A percentile compares a stretch with the other conserved stretches of the same genome.
These are phyloP conservation scores for Lipotes vexillifer DNA, from an alignment of 2,113 vertebrate genomes.

Conservation along the genomic window DNA sequence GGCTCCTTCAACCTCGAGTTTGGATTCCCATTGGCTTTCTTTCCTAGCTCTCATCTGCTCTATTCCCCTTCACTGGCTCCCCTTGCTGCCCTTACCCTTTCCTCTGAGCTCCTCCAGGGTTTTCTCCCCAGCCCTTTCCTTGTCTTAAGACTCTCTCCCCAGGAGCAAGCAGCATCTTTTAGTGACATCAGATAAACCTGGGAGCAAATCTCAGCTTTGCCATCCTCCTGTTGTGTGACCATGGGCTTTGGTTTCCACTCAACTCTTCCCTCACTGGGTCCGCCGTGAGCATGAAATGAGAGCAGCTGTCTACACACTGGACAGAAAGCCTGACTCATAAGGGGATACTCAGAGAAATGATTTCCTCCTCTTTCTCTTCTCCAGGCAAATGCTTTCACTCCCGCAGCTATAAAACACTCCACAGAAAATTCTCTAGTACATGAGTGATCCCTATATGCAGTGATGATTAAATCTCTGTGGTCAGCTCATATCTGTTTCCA, in stretches of 20 bases:
- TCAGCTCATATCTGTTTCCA: background rate
- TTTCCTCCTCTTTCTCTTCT: background rate
- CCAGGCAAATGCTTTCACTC: background rate
- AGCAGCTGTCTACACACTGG: background rate
- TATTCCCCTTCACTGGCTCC: background rate
- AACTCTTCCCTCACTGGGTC: background rate
- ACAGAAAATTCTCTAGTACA: background rate
- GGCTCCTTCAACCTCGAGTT: background rate
- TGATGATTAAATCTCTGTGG: background rate
- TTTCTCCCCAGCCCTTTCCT: background rate
- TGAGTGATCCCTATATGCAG: background rate
- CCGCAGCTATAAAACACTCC: background rate
- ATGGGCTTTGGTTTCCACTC: background rate
- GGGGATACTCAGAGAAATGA: background rate
- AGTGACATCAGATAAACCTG: background rate
- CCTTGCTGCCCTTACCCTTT: background rate
- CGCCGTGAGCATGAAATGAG: background rate
- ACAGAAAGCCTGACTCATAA: background rate
- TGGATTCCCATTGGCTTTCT: background rate
- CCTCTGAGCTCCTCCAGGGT: background rate
- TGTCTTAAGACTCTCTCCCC: background rate
- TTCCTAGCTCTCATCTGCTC: background rate
- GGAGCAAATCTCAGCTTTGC: background rate
- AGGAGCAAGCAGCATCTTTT: background rate
- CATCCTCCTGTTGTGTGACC: background rate